Conservation (phyloP, 2,797 vertebrate species). For the Halcyon badia region DNA sequence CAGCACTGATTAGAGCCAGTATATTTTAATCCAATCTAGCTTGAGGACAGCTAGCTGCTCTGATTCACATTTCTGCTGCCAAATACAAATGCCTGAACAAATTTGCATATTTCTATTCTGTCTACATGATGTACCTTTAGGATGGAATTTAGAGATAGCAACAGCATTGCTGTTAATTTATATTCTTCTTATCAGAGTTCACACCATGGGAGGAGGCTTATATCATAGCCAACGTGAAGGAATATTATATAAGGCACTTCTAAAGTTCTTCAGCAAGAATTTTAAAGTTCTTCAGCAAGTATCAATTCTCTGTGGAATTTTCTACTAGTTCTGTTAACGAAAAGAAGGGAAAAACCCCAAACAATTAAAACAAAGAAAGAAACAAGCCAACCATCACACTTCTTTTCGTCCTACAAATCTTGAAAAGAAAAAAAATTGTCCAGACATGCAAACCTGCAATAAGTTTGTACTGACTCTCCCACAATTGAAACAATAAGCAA, state of each 20-base stretch:
- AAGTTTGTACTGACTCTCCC: background rate
- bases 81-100: slow-evolving; percentile 12
- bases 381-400: background rate
- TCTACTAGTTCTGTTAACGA: background rate
- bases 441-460: background rate
- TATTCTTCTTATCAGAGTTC: slow-evolving; percentile 47
- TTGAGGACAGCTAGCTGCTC: background rate
- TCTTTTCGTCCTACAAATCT: background rate
- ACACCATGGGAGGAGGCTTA: background rate
- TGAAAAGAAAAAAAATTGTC: background rate
- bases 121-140: slow-evolving; percentile 29
- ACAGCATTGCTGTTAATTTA: background rate
- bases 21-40: background rate
- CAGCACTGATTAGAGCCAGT: background rate
- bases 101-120: slow-evolving; percentile 29
- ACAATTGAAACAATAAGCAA: background rate
- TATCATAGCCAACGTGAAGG: background rate
- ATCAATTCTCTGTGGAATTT: background rate
- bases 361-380: background rate
- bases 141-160: slow-evolving; percentile 50
- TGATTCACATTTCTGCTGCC: background rate
- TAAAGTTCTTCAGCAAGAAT: background rate
- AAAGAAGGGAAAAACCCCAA: background rate
- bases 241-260: slow-evolving; percentile 18
- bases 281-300: background rate